Evolutionary conservation across 2,113 vertebrate genomes (phyloP).

Genomic region (Dunckerocampus dactyliophorus): DNA sequence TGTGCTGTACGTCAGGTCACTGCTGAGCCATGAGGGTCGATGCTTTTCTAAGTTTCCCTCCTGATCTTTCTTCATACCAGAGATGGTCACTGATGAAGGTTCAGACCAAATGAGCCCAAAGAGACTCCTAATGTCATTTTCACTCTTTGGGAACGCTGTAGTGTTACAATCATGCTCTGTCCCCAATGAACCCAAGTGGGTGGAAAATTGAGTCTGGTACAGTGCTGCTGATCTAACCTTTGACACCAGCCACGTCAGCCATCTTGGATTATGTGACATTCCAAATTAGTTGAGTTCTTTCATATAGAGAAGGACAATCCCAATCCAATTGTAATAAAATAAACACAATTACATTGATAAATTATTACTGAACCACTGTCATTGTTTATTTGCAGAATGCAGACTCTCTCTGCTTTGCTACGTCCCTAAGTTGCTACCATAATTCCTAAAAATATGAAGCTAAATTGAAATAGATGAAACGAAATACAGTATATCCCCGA

Average conservation of each 20-base stretch:
- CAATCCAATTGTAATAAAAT: too few relatives aligned
- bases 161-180: not conserved
- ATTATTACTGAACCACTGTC: too few relatives aligned
- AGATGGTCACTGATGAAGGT: not conserved
- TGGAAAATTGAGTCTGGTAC: not conserved
- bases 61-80: not conserved
- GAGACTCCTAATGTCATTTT: not conserved
- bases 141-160: not conserved
- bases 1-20: not conserved
- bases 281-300: too few relatives aligned
- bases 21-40: constrained; percentile 1
- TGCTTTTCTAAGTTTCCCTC: not conserved
- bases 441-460: too few relatives aligned
- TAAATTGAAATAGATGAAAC: too few relatives aligned
- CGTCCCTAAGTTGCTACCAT: too few relatives aligned
- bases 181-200: not conserved
- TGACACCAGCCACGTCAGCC: not conserved
- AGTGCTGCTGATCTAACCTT: not conserved
- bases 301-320: too few relatives aligned
- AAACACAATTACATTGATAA: too few relatives aligned
- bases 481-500: too few relatives aligned
- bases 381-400: too few relatives aligned
- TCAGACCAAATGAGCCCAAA: constrained; percentile 4
- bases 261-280: too few relatives aligned
- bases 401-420: too few relatives aligned